Evolutionary conservation across 1,140 invertebrate species (phyloP), one percentile per base, ranked within the genome.

Genomic region (Tenebrio molitor): DNA sequence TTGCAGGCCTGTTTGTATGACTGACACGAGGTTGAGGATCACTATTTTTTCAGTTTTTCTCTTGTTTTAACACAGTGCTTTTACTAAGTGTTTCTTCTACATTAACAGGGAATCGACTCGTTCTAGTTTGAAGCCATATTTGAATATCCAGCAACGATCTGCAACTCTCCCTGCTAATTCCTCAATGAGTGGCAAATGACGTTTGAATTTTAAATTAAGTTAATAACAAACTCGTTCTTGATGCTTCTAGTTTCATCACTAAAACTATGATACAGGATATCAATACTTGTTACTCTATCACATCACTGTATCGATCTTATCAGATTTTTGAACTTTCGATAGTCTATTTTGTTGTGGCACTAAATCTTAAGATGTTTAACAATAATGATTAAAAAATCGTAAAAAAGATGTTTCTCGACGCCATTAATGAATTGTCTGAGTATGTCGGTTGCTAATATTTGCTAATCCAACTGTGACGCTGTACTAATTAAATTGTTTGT

Each of bases 101-200:
- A 41, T 66, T 66, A 62, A 74, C 74, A 93, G 91, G 84, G 91
- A 93, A 82, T 92, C 91, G 1, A 92, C 91, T 79, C 88, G 90
- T 78, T 92, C 91, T 69, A 89, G 89, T 73, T 81, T 91, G 78
- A 91, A 91, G 84, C 86, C 88, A 75, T 91, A 90, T 80, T 84
- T 91, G 84, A 88, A 88, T 81, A 87, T 88, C 72, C 89, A 89
- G 73, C 90, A 91, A 83, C 86, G 90, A 81, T 91, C 90, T 74
- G 90, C 90, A 34, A 92, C 90, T 42, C 84, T 91, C 78, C 91
- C 91, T 69, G 89, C 89, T 41, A 91, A 90, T 80, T 88, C 90
- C 62, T 84, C 84, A 8, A 81, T 85, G 76, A 79, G 76, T 77
- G 79, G 76, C 65, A 83, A 84, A 83, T 82, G 80, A 82, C 72